phyloP scores from a whole-genome alignment of 2,113 vertebrate species.

The Nesogale talazaci region DNA sequence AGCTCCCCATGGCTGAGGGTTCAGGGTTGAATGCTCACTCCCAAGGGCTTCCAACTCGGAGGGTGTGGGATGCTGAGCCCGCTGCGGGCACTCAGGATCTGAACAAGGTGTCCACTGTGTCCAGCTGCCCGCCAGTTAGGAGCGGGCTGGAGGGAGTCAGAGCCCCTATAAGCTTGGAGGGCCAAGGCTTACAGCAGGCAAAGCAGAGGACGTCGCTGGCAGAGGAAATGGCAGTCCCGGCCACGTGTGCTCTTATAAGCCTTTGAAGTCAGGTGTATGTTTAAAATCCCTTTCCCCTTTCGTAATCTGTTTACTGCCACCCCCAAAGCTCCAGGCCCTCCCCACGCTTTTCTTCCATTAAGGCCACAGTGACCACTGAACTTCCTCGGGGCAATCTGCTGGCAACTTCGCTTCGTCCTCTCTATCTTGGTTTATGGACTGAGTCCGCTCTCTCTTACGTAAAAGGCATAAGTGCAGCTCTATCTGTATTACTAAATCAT shows the following conservation, averaged over 20 bases:
- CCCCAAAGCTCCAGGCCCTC: not conserved
- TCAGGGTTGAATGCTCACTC: not conserved
- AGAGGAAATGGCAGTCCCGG: not conserved
- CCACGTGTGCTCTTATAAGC: not conserved
- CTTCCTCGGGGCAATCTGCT: not conserved
- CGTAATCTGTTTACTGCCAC: not conserved
- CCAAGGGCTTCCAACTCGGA: not conserved
- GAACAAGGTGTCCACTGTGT: not conserved
- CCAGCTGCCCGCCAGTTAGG: too few relatives aligned
- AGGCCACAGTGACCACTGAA: not conserved
- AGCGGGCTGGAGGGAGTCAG: not conserved
- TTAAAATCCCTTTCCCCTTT: slow-evolving; percentile 1
- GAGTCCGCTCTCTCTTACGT: not conserved
- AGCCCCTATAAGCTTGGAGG: not conserved
- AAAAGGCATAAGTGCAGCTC: too few relatives aligned
- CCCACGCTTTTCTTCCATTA: slow-evolving; percentile 8
- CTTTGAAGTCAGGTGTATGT: not conserved
- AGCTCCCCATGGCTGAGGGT: not conserved
- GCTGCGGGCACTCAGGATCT: not conserved
- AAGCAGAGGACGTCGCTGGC: not conserved
- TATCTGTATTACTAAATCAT: not conserved
- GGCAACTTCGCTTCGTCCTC: not conserved
- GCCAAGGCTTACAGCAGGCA: not conserved
- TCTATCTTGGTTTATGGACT: not conserved
- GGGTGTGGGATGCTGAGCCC: not conserved